These are phyloP conservation scores for Augiades crinisus DNA, from an alignment of 2,888 invertebrate genomes.

Conservation along the genomic window DNA sequence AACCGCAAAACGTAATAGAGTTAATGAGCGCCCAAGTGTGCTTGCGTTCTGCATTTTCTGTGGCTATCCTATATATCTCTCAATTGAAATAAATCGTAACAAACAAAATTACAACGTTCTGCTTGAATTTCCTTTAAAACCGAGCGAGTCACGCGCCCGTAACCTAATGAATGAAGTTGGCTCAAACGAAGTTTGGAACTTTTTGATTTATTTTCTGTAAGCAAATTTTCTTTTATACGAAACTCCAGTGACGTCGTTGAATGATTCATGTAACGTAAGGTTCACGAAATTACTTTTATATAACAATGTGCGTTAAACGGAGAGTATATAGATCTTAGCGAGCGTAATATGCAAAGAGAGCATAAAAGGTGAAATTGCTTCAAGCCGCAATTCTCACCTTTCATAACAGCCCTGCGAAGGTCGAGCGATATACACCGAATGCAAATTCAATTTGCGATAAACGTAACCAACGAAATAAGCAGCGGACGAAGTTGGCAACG, in stretches of 20 bases:
- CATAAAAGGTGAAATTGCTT: slow-evolving; percentile 17
- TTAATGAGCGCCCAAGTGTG: neutral
- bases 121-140: neutral
- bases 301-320: slow-evolving; percentile 2
- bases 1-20: slow-evolving; percentile 2
- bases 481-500: slow-evolving; percentile 9
- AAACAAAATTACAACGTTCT: neutral
- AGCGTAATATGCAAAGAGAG: slow-evolving; percentile 10
- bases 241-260: neutral
- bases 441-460: slow-evolving; percentile 32
- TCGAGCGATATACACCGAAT: slow-evolving; percentile 26
- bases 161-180: slow-evolving; percentile 4
- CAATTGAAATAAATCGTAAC: neutral
- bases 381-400: slow-evolving; percentile 21
- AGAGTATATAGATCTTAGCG: slow-evolving; percentile 3
- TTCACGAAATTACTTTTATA: slow-evolving; percentile 13
- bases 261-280: neutral
- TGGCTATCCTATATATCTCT: neutral
- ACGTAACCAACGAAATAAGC: slow-evolving; percentile 22
- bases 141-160: slow-evolving; percentile 1
- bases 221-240: neutral
- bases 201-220: slow-evolving; percentile 10
- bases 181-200: slow-evolving; percentile 4
- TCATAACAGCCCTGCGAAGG: slow-evolving; percentile 29
- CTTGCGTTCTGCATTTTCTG: neutral